These are phyloP conservation scores for Nymphalis polychloros DNA, from an alignment of 2,888 invertebrate genomes.

Conservation along the genomic window DNA sequence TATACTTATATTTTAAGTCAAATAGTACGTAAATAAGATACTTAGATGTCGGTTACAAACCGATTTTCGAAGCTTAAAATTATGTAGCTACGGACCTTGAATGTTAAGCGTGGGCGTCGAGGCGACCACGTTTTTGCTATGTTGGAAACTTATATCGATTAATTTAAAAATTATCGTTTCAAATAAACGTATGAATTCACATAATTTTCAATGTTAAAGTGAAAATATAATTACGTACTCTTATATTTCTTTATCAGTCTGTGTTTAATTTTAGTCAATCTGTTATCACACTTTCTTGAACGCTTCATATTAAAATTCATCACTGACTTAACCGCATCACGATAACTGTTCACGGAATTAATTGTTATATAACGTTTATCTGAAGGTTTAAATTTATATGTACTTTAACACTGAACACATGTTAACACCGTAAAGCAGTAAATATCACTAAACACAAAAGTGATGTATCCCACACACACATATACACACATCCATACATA, in stretches of 20 bases:
- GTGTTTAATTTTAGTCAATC: constrained; percentile 69
- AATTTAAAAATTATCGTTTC: neutral
- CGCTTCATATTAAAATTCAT: constrained; percentile 56
- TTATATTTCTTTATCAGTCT: constrained; percentile 71
- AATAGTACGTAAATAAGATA: neutral
- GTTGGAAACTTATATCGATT: constrained; percentile 37
- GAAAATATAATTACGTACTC: constrained; percentile 49
- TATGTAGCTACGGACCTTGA: constrained; percentile 63
- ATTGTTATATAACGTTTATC: constrained; percentile 30
- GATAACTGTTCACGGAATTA: constrained; percentile 17
- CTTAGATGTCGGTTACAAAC: neutral
- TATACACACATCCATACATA: neutral
- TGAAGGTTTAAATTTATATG: constrained; percentile 30
- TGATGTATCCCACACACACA: constrained; percentile 37
- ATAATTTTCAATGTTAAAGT: constrained; percentile 3
- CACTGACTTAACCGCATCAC: constrained; percentile 6
- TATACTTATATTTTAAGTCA: neutral
- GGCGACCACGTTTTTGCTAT: constrained; percentile 56
- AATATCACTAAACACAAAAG: constrained; percentile 42
- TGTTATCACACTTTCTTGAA: constrained; percentile 62
- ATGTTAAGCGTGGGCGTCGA: constrained; percentile 53
- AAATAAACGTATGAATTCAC: neutral
- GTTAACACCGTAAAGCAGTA: constrained; percentile 40
- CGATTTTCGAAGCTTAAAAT: constrained; percentile 38
- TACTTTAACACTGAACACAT: constrained; percentile 39